Base-by-base conservation (phyloP, 2,113 vertebrate genomes). In the Corynorhinus townsendii region DNA sequence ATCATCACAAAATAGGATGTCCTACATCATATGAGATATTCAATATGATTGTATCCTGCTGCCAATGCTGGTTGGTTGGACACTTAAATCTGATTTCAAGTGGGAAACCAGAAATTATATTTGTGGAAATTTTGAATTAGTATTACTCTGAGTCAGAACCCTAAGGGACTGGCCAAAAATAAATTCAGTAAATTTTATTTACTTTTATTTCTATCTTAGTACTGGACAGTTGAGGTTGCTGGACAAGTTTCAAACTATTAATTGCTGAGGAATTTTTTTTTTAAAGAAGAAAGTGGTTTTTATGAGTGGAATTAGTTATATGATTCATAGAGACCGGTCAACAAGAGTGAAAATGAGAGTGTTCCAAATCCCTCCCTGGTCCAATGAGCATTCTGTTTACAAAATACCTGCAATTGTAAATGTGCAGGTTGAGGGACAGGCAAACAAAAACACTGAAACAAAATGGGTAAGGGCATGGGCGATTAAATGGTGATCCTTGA, bases 131-230 rank as follows among this genome's bases (percentile, higher is more conserved):
- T 26, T 77, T 66, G 15, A 0, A 6, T 82, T 90, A 69, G 28
- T 86, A 28, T 59, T 68, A 8, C 66, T 93, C 40, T 38, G 19
- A 91, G 17, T 81, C 30, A 86, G 84, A 90, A 84, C 15, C 17
- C 24, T 45, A 79, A 85, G 59, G 17, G n/a, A 66, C 35, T 62
- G 20, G 75, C 24, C 10, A 59, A 69, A 56, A 88, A 75, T 91
- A 47, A 90, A 93, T 75, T 62, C 75, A 83, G 62, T 33, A 56
- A 62, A 73, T 81, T 86, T 90, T 62, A 94, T 84, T 95, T 86
- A 86, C 7, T 93, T 76, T 77, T 94, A 91, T 89, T 93, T 95
- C 17, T 86, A 6, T 17, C 33, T 90, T 75, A 56, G 40, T 93
- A 15, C 35, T 86, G 5, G 49, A 87, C 3, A 93, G 11, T 40